Base-by-base conservation (phyloP, 2,113 vertebrate genomes). In the Falco punctatus region DNA sequence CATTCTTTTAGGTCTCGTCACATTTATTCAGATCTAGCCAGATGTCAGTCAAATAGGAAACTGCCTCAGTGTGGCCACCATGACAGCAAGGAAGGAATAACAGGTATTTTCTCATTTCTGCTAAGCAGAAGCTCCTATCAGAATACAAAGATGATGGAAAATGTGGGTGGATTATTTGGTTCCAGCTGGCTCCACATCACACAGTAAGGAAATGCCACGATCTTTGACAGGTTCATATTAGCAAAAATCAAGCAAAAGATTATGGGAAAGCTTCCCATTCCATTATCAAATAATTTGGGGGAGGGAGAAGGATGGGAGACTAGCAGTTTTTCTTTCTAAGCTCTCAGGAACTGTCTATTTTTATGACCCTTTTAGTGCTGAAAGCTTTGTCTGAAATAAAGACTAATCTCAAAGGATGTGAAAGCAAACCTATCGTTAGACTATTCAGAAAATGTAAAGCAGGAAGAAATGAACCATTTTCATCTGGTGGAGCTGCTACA, bases 151-250 rank as follows among this genome's bases (percentile, higher is more conserved):
- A 93, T 72, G 92, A 97, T 84, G 88, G 79, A 93, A 96, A 96
- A 91, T 0, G 40, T 92, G 88, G 94, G 88, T 91, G 91, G 95
- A 89, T 92, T 96, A 72, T 92, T 91, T 84, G 81, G 92, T 75
- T 97, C 95, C 94, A 97, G 94, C 92, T 96, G 96, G 94, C 91
- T 96, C 78, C 92, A 89, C 73, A 92, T 94, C 95, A 96, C 72
- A 93, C 59, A 94, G 77, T 66, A 71, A 94, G 78, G 86, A 95
- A 95, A 92, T 75, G 94, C 86, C 94, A 95, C 0, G 32, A 94
- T 96, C 96, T 95, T 87, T 96, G 95, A 95, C 95, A 96, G 90
- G 91, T 96, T 96, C 92, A n/a, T 79, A 96, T 91, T 96, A 96
- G 88, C 77, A 94, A 96, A 97, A 97, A 94, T 91, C 88, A 96